These are phyloP conservation scores for Sphaerophoria rueppellii DNA, from an alignment of 2,888 invertebrate species.

Conservation along the genomic window DNA sequence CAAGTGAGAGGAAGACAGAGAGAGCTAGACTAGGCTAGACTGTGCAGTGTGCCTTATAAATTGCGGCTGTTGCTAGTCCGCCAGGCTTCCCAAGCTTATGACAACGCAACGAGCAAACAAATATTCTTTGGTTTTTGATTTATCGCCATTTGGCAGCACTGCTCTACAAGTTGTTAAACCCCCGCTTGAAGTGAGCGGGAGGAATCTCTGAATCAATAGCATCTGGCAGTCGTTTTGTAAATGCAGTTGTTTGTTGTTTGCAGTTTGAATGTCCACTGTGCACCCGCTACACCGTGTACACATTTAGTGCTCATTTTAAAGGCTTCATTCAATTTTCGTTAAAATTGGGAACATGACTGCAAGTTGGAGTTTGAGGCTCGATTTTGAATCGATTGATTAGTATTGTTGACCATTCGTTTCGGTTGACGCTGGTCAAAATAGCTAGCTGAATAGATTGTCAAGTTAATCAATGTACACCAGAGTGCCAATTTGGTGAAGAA, in stretches of 20 bases:
- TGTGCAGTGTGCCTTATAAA: background rate
- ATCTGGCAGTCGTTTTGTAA: slow-evolving; percentile 26
- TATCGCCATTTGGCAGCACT: slow-evolving; percentile 63
- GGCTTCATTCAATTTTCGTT: slow-evolving; percentile 73
- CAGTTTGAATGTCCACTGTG: no score
- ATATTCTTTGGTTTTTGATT: slow-evolving; percentile 73
- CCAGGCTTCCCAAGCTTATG: slow-evolving; percentile 42
- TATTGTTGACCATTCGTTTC: slow-evolving; percentile 49
- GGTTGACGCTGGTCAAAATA: background rate
- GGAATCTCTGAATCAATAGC: slow-evolving; percentile 22
- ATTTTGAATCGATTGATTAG: slow-evolving; percentile 65
- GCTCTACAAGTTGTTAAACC: background rate
- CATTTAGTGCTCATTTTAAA: slow-evolving; percentile 65
- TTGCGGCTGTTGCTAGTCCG: slow-evolving; percentile 6
- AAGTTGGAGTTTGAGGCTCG: background rate
- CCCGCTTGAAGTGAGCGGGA: background rate
- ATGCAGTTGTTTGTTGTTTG: slow-evolving; percentile 11
- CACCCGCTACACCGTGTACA: slow-evolving; percentile 42
- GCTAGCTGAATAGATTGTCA: slow-evolving; percentile 13
- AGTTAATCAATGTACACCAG: slow-evolving; percentile 61
- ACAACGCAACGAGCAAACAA: slow-evolving; percentile 55
- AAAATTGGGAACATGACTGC: background rate
- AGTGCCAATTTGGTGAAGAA: slow-evolving; percentile 69
- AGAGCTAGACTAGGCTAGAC: slow-evolving; percentile 62
- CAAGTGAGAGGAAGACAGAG: slow-evolving; percentile 17